A percentile compares a stretch with the other conserved stretches of the same genome.
Evolutionary conservation across 23 tunicate genomes (phyloP).

Genomic region (Styela clava): DNA sequence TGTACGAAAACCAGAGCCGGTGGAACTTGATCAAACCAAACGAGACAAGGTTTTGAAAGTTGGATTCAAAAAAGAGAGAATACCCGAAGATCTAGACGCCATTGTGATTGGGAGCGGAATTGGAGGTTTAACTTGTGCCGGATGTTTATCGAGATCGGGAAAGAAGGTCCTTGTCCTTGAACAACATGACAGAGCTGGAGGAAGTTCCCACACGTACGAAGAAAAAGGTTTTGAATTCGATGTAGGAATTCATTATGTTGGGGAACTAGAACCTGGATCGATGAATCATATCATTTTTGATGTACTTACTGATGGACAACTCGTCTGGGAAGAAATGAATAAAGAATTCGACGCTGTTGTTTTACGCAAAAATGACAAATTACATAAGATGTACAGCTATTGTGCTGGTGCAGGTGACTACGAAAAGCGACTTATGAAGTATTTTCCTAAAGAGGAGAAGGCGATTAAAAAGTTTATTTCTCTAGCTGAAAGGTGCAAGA

Average conservation of each 20-base stretch:
- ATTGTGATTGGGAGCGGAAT: slow-evolving; percentile 84
- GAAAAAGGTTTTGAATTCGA: slow-evolving; percentile 79
- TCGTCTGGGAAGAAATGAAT: slow-evolving; percentile 65
- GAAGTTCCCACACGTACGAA: slow-evolving; percentile 78
- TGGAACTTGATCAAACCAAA: background rate
- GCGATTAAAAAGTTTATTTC: slow-evolving; percentile 52
- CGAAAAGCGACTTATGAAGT: slow-evolving; percentile 27
- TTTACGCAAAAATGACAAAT: slow-evolving; percentile 20
- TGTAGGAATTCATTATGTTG: slow-evolving; percentile 88
- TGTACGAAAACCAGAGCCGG: background rate
- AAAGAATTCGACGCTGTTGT: slow-evolving; percentile 47
- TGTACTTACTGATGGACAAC: slow-evolving; percentile 56
- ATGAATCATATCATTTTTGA: slow-evolving; percentile 57
- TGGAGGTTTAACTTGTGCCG: slow-evolving; percentile 79
- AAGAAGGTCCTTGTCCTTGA: slow-evolving; percentile 75
- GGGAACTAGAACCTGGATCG: slow-evolving; percentile 58
- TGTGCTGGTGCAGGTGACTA: slow-evolving; percentile 14
- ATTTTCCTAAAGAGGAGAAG: slow-evolving; percentile 61
- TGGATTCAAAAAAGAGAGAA: background rate
- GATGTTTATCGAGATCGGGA: slow-evolving; percentile 65
- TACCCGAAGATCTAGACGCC: slow-evolving; percentile 67
- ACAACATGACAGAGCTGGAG: slow-evolving; percentile 79
- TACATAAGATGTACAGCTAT: background rate
- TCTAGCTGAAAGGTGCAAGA: background rate
- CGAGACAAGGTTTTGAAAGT: background rate